Base-by-base conservation (phyloP, 2,888 invertebrate species). In the Oxyteleia sp. region DNA sequence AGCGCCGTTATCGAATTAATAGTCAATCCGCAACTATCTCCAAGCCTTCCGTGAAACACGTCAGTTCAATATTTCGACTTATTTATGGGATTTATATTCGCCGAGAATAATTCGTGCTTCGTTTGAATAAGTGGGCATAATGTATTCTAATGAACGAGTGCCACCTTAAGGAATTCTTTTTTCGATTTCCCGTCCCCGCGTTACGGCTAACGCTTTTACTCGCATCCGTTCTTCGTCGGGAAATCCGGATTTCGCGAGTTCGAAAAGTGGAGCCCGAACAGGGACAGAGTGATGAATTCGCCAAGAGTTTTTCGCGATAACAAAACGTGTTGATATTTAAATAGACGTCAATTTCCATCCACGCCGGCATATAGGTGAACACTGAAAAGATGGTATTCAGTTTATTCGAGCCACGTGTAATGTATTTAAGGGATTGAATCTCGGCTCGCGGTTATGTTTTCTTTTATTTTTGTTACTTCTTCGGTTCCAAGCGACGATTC, bases 1-100 rank as follows among this genome's bases (percentile, higher is more conserved):
- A 23, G 35, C 64, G 38, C 68, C 20, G 61, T 82, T 82, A 76
- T 76, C 61, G 23, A 76, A 76, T 82, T 66, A 82, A 71, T 66
- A 76, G 75, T 45, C 71, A 69, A 76, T 82, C 71, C 41, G 10
- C 75, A 76, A 51, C 49, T 47, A 74, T 55, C 63, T 63, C 13
- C 2, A 32, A 41, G 13, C 41, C n/a, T 7, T 13, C 8, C 18
- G 18, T 64, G n/a, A 47, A 47, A 63, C 32, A 47, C 10, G 32
- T 29, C 35, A 38, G 20, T 64, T 11, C 64, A 49, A 35, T 49
- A 49, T 49, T 64, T 47, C 35, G 10, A 32, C 0, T 61, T 43
- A 26, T 61, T 45, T 15, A 43, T 10, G 16, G 16, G 29, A 26
- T 47, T 63, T 16, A 43, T 16, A 26, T 26, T 41, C 43, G 59